Base-by-base conservation (phyloP, 1,140 invertebrate genomes). In the Copidosoma floridanum region DNA sequence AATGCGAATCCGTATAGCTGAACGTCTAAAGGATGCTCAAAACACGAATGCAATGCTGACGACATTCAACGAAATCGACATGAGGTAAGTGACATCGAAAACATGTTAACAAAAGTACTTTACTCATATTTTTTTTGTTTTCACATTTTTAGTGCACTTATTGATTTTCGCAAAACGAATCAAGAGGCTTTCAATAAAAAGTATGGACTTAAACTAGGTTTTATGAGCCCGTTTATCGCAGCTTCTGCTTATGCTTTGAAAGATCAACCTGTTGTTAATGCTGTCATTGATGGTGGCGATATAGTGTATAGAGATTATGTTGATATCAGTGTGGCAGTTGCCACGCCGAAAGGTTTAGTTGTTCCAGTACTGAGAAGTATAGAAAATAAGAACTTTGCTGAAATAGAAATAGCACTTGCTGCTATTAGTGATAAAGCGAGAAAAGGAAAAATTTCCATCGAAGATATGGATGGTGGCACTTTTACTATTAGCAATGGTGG, bases 401-500 rank as follows among this genome's bases (percentile, higher is more conserved):
- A 98, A 64, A 97, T 99, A 73, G 98, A 99, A 82, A 87, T 93
- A 66, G 89, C 88, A 0, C 86, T 99, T 56, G 88, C 87, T 61
- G 92, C 87, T 1, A 74, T 99, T 23, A 93, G 95, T n/a, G 95
- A 97, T 67, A 99, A 99, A 78, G 97, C 96, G 7, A 86, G 86
- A 64, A 87, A 85, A 65, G 92, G 92, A 61, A 85, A 81, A 52
- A 76, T 99, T 60, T 94, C 97, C 2, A 90, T 99, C 55, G 98
- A 99, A 82, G 98, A 99, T 71, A 99, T 99, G 97, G 96, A 99
- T 75, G 98, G 98, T 46, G 98, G 98, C 20, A 99, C 97, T 12
- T 99, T 99, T 73, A 99, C 98, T n/a, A 98, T 99, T 68, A 97
- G 94, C 73, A 99, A 99, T 75, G 97, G 98, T 14, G 98, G 98